phyloP scores from a whole-genome alignment of 2,797 vertebrate genomes.

The Poeciliopsis paucimaculata region DNA sequence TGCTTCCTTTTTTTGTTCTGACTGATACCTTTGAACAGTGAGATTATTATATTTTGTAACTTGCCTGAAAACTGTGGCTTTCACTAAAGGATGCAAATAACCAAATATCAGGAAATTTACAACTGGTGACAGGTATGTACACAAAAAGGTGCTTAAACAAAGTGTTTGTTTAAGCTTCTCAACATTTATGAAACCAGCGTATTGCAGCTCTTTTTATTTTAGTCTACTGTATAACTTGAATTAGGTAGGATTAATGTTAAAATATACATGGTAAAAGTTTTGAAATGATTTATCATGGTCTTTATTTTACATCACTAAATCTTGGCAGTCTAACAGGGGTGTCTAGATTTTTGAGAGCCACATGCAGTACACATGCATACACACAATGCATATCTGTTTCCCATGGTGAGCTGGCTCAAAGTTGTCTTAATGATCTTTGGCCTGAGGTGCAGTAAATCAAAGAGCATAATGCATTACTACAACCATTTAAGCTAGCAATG shows the following conservation, averaged over 20 bases:
- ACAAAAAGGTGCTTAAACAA: background rate
- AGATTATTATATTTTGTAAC: background rate
- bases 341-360: background rate
- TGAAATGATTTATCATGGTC: background rate
- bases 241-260: background rate
- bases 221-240: background rate
- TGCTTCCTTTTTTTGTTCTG: background rate
- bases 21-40: background rate
- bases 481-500: slow-evolving; percentile 62
- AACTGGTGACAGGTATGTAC: background rate
- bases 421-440: slow-evolving; percentile 64
- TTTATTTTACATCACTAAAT: background rate
- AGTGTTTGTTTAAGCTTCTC: background rate
- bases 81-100: background rate
- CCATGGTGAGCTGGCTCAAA: slow-evolving; percentile 46
- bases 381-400: slow-evolving; percentile 51
- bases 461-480: slow-evolving; percentile 67
- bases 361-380: slow-evolving; percentile 40
- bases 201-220: background rate
- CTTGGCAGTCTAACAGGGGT: background rate
- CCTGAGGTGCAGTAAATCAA: slow-evolving; percentile 61
- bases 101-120: background rate
- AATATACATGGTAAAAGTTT: background rate
- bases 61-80: background rate
- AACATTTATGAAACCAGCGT: background rate